Conservation (phyloP, 2,113 vertebrate species). For the Cyanoliseus patagonus region DNA sequence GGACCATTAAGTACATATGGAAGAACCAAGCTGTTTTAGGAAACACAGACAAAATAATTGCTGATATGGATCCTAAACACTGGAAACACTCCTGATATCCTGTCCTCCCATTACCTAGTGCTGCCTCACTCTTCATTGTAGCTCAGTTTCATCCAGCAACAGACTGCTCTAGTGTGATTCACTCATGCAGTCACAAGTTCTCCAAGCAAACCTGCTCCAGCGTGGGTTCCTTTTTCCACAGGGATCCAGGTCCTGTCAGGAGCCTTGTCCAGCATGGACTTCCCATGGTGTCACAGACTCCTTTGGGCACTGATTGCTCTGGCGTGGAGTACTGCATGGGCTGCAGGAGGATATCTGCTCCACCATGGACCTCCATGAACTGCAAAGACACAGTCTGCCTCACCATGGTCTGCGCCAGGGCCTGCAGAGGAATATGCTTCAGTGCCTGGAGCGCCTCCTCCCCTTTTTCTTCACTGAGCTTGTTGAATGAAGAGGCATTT, state of each 20-base stretch:
- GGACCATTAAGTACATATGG: background rate
- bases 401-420: background rate
- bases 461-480: background rate
- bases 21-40: background rate
- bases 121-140: background rate
- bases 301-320: background rate
- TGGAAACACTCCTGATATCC: background rate
- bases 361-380: background rate
- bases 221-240: background rate
- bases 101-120: background rate
- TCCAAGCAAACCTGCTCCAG: background rate
- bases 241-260: background rate
- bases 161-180: background rate
- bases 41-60: background rate
- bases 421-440: background rate
- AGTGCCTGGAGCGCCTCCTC: background rate
- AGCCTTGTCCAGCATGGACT: background rate
- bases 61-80: background rate
- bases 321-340: background rate
- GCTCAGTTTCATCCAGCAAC: background rate
- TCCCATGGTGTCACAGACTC: background rate
- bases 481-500: background rate
- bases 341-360: background rate
- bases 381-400: background rate
- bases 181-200: background rate